Evolutionary conservation across 2,797 vertebrate species (phyloP).

Genomic region (Numenius phaeopus): DNA sequence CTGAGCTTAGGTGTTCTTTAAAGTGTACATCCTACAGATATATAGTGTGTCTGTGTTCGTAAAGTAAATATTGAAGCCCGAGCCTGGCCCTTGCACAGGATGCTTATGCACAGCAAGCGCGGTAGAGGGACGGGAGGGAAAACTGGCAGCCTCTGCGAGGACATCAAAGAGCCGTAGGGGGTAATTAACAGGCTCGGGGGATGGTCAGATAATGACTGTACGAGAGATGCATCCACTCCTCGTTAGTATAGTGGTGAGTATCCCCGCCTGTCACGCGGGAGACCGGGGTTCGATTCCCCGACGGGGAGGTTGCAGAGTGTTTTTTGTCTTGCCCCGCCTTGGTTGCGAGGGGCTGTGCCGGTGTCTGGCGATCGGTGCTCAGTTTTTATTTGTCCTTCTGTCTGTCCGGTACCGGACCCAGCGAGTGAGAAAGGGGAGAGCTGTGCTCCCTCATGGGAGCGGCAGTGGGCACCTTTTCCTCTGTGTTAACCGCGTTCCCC

Average conservation of each 20-base stretch:
- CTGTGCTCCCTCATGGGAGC: not conserved
- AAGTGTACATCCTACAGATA: not conserved
- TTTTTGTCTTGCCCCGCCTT: not conserved
- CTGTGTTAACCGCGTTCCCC: not conserved
- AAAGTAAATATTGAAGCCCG: too few species aligned
- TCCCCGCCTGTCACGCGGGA: conserved; percentile 66
- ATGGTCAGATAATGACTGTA: not conserved
- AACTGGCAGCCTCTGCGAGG: too few species aligned
- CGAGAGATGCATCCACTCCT: not conserved
- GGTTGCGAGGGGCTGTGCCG: too few species aligned
- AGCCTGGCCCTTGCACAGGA: not conserved
- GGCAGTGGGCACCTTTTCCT: too few species aligned
- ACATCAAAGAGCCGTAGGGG: accelerated
- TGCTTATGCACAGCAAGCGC: too few species aligned
- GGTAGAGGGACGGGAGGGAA: not conserved
- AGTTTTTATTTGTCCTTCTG: not conserved
- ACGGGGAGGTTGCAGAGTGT: not conserved
- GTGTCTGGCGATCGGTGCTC: too few species aligned
- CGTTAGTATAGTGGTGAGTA: conserved; percentile 68
- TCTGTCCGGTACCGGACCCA: too few species aligned
- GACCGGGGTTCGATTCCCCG: conserved; percentile 69
- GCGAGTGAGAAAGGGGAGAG: not conserved
- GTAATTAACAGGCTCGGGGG: accelerated
- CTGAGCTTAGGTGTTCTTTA: not conserved
- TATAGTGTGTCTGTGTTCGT: too few species aligned